phyloP scores from a whole-genome alignment of 2,113 vertebrate species.

The Telmatochromis brachygnathus region DNA sequence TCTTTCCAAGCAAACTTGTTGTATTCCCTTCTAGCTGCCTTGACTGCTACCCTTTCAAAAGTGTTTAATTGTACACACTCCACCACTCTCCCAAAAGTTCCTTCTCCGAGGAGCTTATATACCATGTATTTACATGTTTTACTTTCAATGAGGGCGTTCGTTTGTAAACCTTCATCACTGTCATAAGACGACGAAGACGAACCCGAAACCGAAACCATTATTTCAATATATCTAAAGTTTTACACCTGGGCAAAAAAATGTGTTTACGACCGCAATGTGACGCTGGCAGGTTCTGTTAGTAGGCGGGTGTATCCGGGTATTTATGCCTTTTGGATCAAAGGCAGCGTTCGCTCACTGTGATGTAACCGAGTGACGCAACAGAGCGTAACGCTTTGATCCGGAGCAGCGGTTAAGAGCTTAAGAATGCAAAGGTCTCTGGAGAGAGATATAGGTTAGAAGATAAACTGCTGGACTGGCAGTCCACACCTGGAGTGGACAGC shows the following conservation, averaged over 20 bases:
- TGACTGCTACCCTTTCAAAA: too few species aligned
- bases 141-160: neutral
- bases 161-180: neutral
- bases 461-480: neutral
- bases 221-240: neutral
- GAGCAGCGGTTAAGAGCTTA: neutral
- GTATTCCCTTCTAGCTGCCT: too few species aligned
- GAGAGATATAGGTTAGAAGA: accelerated
- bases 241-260: accelerated
- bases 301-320: neutral
- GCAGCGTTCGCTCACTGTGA: accelerated
- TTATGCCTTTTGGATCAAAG: neutral
- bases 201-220: neutral
- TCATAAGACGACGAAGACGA: neutral
- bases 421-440: neutral
- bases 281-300: neutral
- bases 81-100: too few species aligned
- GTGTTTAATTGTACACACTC: too few species aligned
- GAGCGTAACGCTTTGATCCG: neutral
- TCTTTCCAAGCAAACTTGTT: too few species aligned
- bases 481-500: neutral
- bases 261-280: accelerated
- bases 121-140: neutral
- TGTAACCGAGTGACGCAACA: neutral
- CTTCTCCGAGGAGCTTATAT: too few species aligned